Base-by-base conservation (phyloP, 2,797 vertebrate genomes). In the Oreortyx pictus region DNA sequence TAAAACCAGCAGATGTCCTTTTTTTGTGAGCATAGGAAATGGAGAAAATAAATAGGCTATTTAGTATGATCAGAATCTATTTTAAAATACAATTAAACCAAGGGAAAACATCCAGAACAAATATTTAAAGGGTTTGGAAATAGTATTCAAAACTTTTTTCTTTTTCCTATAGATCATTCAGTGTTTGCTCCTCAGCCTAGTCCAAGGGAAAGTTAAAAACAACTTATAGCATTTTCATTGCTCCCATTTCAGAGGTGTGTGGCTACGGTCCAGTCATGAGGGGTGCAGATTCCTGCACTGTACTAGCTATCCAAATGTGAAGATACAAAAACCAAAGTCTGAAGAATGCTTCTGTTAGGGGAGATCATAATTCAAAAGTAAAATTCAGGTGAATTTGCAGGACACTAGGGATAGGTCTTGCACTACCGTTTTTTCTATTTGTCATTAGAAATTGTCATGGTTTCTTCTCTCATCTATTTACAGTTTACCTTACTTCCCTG, bases 71-170 rank as follows among this genome's bases (percentile, higher is more conserved):
- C 39, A 47, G 64, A 82, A 73, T 76, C 16, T 76, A 41, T 75
- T 91, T 70, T 76, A 82, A 82, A 91, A 76, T 67, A 31, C 11
- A 79, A 84, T 60, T 81, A 70, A 31, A 73, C 4, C 4, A 2
- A 11, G 27, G 25, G 7, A 3, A 12, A 57, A 62, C 43, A 22
- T 75, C n/a, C 77, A 83, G 50, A 92, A 90, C 76, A 94, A 90
- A 79, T 13, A 66, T 56, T 88, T 88, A 67, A 86, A 82, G 13
- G 6, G 2, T 29, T 52, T 76, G 8, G 4, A 76, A 77, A 67
- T 8, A 19, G 3, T 9, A 7, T 20, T 86, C 5, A 24, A 49
- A 4, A 0, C 0, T 1, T n/a, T 46, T 77, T 65, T 19, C 1
- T 24, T 24, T 25, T 62, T 70, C 4, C 18, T 75, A 19, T 31